A percentile compares a stretch with the other conserved stretches of the same genome.
Conservation (phyloP, 2,888 invertebrate species). For the Eupelmus urozonus region DNA sequence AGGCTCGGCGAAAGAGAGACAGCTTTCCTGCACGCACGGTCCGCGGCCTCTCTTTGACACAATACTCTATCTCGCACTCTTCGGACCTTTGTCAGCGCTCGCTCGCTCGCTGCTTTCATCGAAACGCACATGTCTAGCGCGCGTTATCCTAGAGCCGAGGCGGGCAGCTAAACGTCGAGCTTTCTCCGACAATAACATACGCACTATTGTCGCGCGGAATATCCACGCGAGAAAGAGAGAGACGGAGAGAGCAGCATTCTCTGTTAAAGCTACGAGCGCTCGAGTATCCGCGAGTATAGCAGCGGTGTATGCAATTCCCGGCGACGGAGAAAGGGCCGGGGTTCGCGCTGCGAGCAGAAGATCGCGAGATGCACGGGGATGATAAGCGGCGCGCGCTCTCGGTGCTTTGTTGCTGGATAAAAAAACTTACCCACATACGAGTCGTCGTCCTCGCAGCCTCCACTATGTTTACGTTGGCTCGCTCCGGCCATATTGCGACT, state of each 20-base stretch:
- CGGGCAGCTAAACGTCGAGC: slow-evolving; percentile 6
- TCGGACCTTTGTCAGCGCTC: background rate
- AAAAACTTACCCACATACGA: slow-evolving; percentile 75
- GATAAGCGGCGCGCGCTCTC: background rate
- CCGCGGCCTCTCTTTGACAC: background rate
- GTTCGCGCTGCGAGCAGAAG: background rate
- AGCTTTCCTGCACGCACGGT: too few relatives aligned
- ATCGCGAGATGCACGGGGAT: background rate
- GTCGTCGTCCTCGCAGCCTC: slow-evolving; percentile 72
- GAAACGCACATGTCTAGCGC: background rate
- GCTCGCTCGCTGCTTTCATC: background rate
- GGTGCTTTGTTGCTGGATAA: slow-evolving; percentile 10
- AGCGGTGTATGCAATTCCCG: background rate
- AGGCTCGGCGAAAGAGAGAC: background rate
- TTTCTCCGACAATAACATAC: too few relatives aligned
- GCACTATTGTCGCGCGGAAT: background rate
- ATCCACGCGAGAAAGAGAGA: too few relatives aligned
- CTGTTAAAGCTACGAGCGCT: background rate
- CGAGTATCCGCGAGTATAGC: background rate
- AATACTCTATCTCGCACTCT: background rate
- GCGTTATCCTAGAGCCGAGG: background rate
- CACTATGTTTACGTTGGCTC: slow-evolving; percentile 79
- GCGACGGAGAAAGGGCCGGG: background rate
- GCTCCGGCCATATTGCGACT: slow-evolving; percentile 77
- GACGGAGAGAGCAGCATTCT: too few relatives aligned